These are phyloP conservation scores for Pteria penguin DNA, from an alignment of 2,888 invertebrate species.

Conservation along the genomic window DNA sequence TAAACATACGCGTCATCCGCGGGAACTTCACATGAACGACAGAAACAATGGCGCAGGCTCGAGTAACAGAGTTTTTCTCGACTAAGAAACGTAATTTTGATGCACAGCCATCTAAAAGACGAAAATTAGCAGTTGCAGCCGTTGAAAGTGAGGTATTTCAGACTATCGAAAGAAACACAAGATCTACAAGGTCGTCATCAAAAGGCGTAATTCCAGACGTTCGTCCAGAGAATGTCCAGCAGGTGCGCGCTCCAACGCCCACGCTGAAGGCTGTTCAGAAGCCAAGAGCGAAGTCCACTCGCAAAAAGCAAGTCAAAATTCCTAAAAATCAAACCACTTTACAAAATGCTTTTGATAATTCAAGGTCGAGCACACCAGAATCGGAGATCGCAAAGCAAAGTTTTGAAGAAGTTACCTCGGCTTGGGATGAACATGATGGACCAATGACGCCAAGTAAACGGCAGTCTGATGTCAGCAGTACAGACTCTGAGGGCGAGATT, in stretches of 20 bases:
- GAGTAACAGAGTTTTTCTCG: slow-evolving; percentile 72
- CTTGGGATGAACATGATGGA: slow-evolving; percentile 66
- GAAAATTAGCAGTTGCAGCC: slow-evolving; percentile 62
- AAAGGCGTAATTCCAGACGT: neutral
- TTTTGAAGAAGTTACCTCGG: slow-evolving; percentile 57
- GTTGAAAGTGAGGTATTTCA: slow-evolving; percentile 42
- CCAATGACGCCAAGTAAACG: slow-evolving; percentile 46
- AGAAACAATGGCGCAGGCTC: slow-evolving; percentile 73
- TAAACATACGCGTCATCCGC: slow-evolving; percentile 14
- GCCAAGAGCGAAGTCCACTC: slow-evolving; percentile 42
- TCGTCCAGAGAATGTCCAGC: slow-evolving; percentile 16
- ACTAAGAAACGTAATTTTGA: slow-evolving; percentile 63
- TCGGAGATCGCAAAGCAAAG: neutral
- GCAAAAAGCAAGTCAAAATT: slow-evolving; percentile 22
- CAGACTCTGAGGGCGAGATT: slow-evolving; percentile 15
- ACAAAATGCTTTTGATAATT: slow-evolving; percentile 32
- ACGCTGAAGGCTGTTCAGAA: slow-evolving; percentile 37
- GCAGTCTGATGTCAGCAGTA: slow-evolving; percentile 1
- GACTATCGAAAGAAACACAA: slow-evolving; percentile 38
- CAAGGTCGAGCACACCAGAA: slow-evolving; percentile 23
- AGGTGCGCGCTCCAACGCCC: slow-evolving; percentile 26
- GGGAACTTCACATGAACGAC: slow-evolving; percentile 33
- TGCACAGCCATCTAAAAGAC: slow-evolving; percentile 69
- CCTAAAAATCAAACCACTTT: slow-evolving; percentile 21
- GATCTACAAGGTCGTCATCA: slow-evolving; percentile 16